phyloP scores from a whole-genome alignment of 92 coral and sea anemone genomes.

The Parazoanthus darwini region DNA sequence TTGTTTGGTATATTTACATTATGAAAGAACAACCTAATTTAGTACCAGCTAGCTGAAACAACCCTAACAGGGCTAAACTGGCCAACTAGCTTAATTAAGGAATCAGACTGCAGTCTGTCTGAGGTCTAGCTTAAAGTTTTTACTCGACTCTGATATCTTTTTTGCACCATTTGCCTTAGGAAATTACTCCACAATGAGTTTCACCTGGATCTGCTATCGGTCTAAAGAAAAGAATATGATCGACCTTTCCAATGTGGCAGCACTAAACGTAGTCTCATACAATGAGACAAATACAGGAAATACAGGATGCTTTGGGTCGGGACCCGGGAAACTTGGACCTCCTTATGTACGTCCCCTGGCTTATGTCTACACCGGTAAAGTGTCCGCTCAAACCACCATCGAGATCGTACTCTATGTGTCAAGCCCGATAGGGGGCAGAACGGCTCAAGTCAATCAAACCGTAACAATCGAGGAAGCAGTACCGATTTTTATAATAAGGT shows the following conservation, averaged over 20 bases:
- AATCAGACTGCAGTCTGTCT: too few relatives aligned
- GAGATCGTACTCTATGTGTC: background rate
- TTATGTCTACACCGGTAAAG: background rate
- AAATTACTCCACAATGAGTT: constrained; percentile 8
- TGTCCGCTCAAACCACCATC: background rate
- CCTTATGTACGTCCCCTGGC: constrained; percentile 2
- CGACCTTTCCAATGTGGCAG: background rate
- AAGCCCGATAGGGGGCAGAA: constrained; percentile 5
- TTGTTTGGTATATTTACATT: too few relatives aligned
- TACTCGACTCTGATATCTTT: too few relatives aligned
- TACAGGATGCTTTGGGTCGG: constrained; percentile 12
- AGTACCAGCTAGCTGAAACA: too few relatives aligned
- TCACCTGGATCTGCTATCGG: constrained; percentile 21
- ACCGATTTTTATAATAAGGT: constrained; percentile 10
- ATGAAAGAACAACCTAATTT: too few relatives aligned
- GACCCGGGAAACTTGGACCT: constrained; percentile 14
- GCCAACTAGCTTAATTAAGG: too few relatives aligned
- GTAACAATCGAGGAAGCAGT: background rate
- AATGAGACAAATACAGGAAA: background rate
- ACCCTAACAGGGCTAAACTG: too few relatives aligned
- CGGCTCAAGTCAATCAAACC: background rate
- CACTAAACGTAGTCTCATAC: background rate
- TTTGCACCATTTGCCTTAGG: background rate
- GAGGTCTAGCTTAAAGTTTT: too few relatives aligned
- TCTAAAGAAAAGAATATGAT: background rate